These are phyloP conservation scores for Willisornis vidua DNA, from an alignment of 2,113 vertebrate genomes.

Conservation along the genomic window DNA sequence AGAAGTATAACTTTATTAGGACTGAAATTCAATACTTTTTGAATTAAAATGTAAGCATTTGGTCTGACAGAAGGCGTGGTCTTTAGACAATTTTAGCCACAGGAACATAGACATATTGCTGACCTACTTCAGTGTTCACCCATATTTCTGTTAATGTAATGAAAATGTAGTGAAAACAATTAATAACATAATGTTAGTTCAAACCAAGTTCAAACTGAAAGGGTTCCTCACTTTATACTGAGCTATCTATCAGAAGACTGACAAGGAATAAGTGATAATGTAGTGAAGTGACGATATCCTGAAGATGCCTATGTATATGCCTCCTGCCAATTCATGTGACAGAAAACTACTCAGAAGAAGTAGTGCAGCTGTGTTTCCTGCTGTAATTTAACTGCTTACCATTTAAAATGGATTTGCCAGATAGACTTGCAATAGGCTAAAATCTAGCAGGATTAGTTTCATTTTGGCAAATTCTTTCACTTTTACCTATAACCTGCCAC, in stretches of 20 bases:
- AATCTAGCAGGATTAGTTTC: not conserved
- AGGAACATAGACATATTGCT: not conserved
- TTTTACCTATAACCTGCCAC: not conserved
- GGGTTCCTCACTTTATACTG: not conserved
- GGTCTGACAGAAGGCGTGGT: not conserved
- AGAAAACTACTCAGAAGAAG: not conserved
- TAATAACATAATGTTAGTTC: not conserved
- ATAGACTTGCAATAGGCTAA: not conserved
- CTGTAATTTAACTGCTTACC: not conserved
- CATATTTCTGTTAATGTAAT: not conserved
- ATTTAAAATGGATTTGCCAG: not conserved
- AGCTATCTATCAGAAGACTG: not conserved
- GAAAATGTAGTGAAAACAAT: not conserved
- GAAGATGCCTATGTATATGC: not conserved
- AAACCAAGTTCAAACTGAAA: not conserved
- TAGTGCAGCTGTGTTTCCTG: not conserved
- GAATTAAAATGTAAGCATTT: not conserved
- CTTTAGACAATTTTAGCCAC: not conserved
- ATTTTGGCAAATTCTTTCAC: not conserved
- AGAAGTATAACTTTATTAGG: not conserved
- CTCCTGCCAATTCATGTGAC: not conserved
- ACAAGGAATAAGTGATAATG: not conserved
- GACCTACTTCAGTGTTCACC: not conserved
- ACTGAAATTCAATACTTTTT: not conserved
- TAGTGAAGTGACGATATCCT: too few species aligned